These are phyloP conservation scores for Zaprionus ornatus DNA, from an alignment of 1,140 invertebrate species.

Conservation along the genomic window DNA sequence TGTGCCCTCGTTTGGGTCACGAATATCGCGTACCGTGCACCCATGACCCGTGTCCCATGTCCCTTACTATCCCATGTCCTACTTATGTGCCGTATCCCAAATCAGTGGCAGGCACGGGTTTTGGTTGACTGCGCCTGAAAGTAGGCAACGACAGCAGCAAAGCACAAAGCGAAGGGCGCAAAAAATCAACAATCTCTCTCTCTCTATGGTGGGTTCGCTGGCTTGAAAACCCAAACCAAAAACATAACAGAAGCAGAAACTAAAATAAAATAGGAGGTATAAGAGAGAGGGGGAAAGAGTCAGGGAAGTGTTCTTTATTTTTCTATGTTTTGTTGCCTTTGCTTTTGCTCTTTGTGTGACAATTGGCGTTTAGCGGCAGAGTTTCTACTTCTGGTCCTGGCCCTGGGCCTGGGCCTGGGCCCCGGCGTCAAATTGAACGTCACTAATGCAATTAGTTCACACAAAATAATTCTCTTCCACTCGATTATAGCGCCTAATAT, in stretches of 20 bases:
- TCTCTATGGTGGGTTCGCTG: constrained; percentile 4
- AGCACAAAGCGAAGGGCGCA: constrained; percentile 39
- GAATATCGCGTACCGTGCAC: neutral
- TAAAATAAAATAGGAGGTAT: constrained; percentile 31
- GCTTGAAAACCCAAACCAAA: neutral
- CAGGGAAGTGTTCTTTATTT: neutral
- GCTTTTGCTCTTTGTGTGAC: constrained; percentile 60
- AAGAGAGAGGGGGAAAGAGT: neutral
- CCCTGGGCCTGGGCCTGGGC: constrained; percentile 13
- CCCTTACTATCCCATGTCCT: constrained; percentile 1
- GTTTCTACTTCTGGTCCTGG: constrained; percentile 33
- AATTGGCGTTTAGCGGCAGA: constrained; percentile 73
- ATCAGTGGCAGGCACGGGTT: constrained; percentile 69
- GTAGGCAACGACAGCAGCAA: constrained; percentile 43
- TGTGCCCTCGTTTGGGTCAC: constrained; percentile 24
- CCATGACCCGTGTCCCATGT: neutral
- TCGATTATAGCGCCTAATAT: constrained; percentile 78
- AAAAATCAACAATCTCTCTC: constrained; percentile 52
- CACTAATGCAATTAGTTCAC: constrained; percentile 83
- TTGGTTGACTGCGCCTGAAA: constrained; percentile 68
- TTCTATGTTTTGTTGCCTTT: constrained; percentile 13
- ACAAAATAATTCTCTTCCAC: constrained; percentile 83
- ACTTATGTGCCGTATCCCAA: constrained; percentile 54
- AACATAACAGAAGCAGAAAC: constrained; percentile 53
- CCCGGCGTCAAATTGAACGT: constrained; percentile 78